phyloP scores from a whole-genome alignment of 2,888 invertebrate species.

The Scrobipalpa atriplicella region DNA sequence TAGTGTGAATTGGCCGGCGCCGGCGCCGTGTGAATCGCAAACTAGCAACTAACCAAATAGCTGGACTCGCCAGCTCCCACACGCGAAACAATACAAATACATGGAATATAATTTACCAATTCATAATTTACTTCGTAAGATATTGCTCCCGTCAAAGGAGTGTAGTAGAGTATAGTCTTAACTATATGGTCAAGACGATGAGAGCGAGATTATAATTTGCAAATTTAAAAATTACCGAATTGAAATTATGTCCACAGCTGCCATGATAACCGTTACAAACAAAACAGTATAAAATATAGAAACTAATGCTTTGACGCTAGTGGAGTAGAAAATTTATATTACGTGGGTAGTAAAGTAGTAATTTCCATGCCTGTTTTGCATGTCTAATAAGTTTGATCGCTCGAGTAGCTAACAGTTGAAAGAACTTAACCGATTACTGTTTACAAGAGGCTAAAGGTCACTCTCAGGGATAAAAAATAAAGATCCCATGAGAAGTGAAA shows the following conservation, averaged over 20 bases:
- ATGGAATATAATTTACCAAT: neutral
- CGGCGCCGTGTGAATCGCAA: slow-evolving; percentile 63
- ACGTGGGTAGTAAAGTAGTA: neutral
- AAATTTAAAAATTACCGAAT: too few species aligned
- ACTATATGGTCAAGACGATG: too few species aligned
- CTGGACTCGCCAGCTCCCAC: slow-evolving; percentile 16
- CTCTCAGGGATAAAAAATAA: neutral
- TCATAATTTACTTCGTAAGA: too few species aligned
- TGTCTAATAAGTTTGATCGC: neutral
- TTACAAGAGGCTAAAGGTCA: slow-evolving; percentile 9
- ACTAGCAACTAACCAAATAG: slow-evolving; percentile 34
- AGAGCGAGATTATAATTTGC: too few species aligned
- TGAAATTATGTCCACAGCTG: neutral
- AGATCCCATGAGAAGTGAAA: slow-evolving; percentile 16
- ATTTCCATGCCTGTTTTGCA: slow-evolving; percentile 4
- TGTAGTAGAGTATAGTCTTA: too few species aligned
- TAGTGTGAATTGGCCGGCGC: slow-evolving; percentile 48
- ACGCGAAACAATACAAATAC: neutral
- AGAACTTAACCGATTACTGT: slow-evolving; percentile 2
- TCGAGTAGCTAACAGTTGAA: slow-evolving; percentile 3
- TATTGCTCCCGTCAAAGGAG: too few species aligned
- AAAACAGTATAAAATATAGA: neutral
- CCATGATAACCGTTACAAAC: neutral
- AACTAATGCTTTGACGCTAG: neutral
- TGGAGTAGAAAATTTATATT: slow-evolving; percentile 6